Evolutionary conservation across 1,140 invertebrate species (phyloP), one percentile per base, ranked within the genome.

Genomic region (Zaprionus taronus): DNA sequence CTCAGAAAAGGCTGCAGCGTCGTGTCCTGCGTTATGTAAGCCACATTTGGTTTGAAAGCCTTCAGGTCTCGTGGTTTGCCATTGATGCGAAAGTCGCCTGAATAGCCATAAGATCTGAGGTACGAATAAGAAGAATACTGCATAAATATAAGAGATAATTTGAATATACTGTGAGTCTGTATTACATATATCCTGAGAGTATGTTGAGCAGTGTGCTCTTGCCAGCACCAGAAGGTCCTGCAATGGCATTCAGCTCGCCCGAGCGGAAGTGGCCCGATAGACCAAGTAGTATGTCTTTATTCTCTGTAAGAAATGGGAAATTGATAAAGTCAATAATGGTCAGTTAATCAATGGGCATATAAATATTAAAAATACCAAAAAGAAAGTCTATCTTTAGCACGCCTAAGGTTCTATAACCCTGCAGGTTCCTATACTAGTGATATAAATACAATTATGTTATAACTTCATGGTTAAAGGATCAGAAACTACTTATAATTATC

Each of bases 1-100:
- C 97, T 97, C 2, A 99, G 94, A 79, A 97, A 94, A 0, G 96
- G 95, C 68, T 98, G 96, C 6, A 99, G 93, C 80, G 96, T 94
- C 83, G 98, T 97, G 80, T 98, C 96, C 93, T 99, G 98, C 93
- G 97, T 97, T 69, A 99, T 98, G 90, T 98, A 99, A 66, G 97
- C 97, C 0, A 97, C 97, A 78, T 96, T 95, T 84, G 96, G 95
- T 38, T 97, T 94, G 91, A 98, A 99, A 69, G 95, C 95, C 51
- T 96, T 94, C 28, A 94, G 94, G 91, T 97, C 95, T 47, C 98
- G 94, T 6, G 95, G 92, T 17, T 93, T 93, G 1, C 96, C 96
- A 85, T 98, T 98, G 1, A 97, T 92, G 34, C 91, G 94, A 95
- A 95, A 82, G 73, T 92, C 73, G 93, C 95, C 91, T 12, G 74